phyloP scores from a whole-genome alignment of 2,888 invertebrate genomes.

The Phaedon cochleariae region DNA sequence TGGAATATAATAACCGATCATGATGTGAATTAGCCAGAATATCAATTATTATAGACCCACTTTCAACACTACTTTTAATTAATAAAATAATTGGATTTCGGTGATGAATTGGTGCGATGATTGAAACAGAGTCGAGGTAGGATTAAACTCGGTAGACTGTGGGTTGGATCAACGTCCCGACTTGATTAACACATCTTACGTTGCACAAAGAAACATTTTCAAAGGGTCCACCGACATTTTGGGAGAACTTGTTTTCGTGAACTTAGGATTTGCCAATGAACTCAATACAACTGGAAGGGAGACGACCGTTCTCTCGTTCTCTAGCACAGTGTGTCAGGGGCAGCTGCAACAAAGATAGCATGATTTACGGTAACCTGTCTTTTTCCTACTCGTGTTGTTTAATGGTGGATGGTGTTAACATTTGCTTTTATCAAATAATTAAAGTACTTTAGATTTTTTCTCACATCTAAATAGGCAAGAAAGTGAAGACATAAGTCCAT shows the following conservation, averaged over 20 bases:
- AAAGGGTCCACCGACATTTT: conserved; percentile 36
- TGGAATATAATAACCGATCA: not conserved
- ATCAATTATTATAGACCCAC: conserved; percentile 13
- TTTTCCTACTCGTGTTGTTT: too few relatives aligned
- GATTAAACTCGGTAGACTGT: conserved; percentile 46
- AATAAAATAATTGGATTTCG: conserved; percentile 36
- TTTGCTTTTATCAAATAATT: too few relatives aligned
- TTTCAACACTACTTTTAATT: conserved; percentile 35
- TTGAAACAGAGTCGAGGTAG: conserved; percentile 47
- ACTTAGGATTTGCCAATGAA: too few relatives aligned
- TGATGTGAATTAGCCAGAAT: not conserved
- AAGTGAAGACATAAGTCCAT: too few relatives aligned
- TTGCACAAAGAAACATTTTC: conserved; percentile 39
- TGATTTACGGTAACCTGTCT: too few relatives aligned
- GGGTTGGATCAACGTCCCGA: conserved; percentile 42
- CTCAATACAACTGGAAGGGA: too few relatives aligned
- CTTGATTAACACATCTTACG: conserved; percentile 46
- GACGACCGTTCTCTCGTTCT: too few relatives aligned
- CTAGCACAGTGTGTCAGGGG: too few relatives aligned
- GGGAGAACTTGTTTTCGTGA: not conserved
- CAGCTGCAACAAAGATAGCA: too few relatives aligned
- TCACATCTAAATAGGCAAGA: too few relatives aligned
- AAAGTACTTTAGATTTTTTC: too few relatives aligned
- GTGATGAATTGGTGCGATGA: conserved; percentile 44
- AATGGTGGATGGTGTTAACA: too few relatives aligned